Base-by-base conservation (phyloP, 2,797 vertebrate genomes). In the Scleropages formosus region DNA sequence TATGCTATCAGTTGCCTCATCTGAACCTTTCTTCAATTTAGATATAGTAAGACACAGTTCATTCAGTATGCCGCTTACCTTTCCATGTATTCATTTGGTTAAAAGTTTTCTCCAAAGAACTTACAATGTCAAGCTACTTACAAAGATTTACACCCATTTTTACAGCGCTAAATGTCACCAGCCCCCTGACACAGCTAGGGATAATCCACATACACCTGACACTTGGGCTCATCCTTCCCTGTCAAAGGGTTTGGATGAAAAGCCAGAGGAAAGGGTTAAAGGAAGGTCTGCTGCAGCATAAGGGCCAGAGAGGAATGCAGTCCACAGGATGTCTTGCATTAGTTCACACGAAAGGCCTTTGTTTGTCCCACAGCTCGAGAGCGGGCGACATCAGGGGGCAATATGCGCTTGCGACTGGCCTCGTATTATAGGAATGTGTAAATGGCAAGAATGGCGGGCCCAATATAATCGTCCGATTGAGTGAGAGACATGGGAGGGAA, bases 361-460 rank as follows among this genome's bases (percentile, higher is more conserved):
- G 79, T 82, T 82, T 87, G 85, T 85, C 71, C 84, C 78, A 10
- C 62, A 62, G 80, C 3, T 69, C 77, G 77, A 81, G 81, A 82
- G 78, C 77, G 79, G 86, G 83, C n/a, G 82, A 85, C 82, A 87
- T 82, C 66, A 80, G 72, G 77, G 85, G 77, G 76, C 82, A 81
- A 80, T 80, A 78, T 85, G 84, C 82, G 75, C 0, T 84, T 80
- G 78, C 73, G 77, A 74, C 73, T 71, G 46, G 74, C 60, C 73
- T 64, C 58, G 64, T 22, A 44, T 81, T 64, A 77, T 77, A 58
- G 82, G 83, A 85, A 86, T 87, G 81, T 85, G 78, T 77, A 10
- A 67, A 7, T 59, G 74, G n/a, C 62, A 70, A 71, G 31, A 53
- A 20, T 10, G 74, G 59, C 76, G 66, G 76, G 78, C 69, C 62